Evolutionary conservation across 2,797 vertebrate species (phyloP), one percentile per base, ranked within the genome.

Genomic region (Vespertilio murinus): DNA sequence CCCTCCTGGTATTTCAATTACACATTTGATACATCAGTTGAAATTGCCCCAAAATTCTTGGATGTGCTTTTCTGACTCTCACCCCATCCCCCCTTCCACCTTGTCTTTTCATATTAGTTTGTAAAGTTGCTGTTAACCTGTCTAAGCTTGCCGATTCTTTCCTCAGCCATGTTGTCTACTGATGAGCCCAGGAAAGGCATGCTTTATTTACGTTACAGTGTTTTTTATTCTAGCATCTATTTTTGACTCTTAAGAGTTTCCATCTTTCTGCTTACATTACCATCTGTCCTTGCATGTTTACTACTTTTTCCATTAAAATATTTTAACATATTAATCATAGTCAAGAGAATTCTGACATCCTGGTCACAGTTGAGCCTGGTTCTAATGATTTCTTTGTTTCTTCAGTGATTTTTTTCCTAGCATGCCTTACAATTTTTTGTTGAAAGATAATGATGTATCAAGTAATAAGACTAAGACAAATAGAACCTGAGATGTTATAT

Each of bases 151-250:
- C 25, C 89, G 17, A 47, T 71, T 52, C 18, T 54, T 69, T 38
- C 23, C 18, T 70, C 67, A 45, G 69, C 14, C 40, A 40, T 45
- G 10, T 38, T 18, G 22, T 78, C 22, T 59, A 69, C 33, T 59
- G 18, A 65, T 67, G 20, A 92, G 30, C 12, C 42, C 10, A 59
- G 13, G 33, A 81, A 59, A 67, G 28, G 49, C 16, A 35, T 61
- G 9, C 14, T 65, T 89, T 74, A 74, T 74, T 56, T 82, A 81
- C 30, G 28, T 56, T 81, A 45, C 17, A 59, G 11, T 59, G 33
- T 33, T 92, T 91, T 92, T 73, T 6, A 84, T 54, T 91, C 82
- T 12, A 88, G 16, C 49, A 84, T 84, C 59, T 82, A 94, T 17
- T 71, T 90, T 56, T 59, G 4, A 75, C 71, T 82, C 22, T 83